phyloP scores from a whole-genome alignment of 2,113 vertebrate species.

The Gallinago jamesoni region DNA sequence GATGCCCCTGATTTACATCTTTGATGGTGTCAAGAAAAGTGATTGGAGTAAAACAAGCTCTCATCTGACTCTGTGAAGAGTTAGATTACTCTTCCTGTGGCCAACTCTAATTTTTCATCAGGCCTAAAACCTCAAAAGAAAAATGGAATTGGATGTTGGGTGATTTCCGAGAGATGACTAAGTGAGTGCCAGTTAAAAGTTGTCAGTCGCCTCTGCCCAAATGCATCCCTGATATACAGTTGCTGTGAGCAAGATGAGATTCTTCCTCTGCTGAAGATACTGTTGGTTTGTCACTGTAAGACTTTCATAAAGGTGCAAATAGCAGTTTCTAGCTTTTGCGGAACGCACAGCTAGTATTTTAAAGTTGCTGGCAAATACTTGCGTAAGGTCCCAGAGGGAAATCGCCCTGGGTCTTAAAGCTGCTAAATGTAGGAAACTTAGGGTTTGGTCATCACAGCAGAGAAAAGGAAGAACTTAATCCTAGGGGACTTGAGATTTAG shows the following conservation, averaged over 20 bases:
- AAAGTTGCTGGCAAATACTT: neutral
- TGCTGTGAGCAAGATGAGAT: neutral
- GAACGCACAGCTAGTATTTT: neutral
- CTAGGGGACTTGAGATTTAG: neutral
- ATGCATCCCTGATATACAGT: neutral
- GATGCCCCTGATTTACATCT: neutral
- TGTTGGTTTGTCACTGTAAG: neutral
- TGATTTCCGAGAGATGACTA: neutral
- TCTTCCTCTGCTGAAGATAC: neutral
- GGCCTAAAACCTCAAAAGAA: neutral
- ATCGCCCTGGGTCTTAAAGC: neutral
- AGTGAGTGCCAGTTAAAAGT: neutral
- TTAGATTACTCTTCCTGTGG: neutral
- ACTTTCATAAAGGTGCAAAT: neutral
- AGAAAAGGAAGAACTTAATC: neutral
- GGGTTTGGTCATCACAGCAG: neutral
- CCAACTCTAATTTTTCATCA: neutral
- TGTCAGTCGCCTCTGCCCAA: neutral
- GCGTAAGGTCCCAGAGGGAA: neutral
- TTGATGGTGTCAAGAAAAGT: neutral
- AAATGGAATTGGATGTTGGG: neutral
- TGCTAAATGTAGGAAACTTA: rapidly evolving
- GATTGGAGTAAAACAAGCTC: neutral
- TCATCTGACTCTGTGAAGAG: neutral
- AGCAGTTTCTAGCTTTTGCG: neutral